Conservation (phyloP, 1,140 invertebrate species). For the Camponotus pennsylvanicus region DNA sequence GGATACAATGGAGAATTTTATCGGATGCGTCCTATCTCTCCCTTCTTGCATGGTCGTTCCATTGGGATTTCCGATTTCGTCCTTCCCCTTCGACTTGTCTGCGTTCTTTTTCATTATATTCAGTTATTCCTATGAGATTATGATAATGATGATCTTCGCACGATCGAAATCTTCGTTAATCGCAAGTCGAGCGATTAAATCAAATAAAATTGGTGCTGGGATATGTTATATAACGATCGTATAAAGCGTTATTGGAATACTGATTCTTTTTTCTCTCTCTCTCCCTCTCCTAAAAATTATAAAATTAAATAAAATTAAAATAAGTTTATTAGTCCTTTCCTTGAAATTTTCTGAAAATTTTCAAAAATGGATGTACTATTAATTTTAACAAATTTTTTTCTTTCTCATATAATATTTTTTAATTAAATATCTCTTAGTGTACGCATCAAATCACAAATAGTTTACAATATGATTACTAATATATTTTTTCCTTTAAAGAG, state of each 20-base stretch:
- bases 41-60: constrained; percentile 25
- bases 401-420: not conserved
- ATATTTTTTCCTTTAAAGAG: not conserved
- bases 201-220: constrained; percentile 9
- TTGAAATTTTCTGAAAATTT: not conserved
- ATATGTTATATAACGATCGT: not conserved
- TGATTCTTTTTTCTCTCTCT: not conserved
- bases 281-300: too few relatives aligned
- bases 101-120: constrained; percentile 55
- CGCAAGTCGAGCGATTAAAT: constrained; percentile 66
- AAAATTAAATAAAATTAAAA: too few relatives aligned
- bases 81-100: not conserved
- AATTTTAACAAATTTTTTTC: not conserved
- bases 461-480: not conserved
- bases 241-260: not conserved
- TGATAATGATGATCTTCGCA: constrained; percentile 68
- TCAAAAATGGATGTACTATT: not conserved
- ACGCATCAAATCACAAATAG: not conserved
- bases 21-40: constrained; percentile 65
- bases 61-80: constrained; percentile 23
- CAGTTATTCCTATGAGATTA: constrained; percentile 66
- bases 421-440: not conserved
- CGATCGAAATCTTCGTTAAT: constrained; percentile 69
- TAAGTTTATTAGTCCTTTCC: not conserved
- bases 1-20: constrained; percentile 74